Evolutionary conservation across 2,113 vertebrate species (phyloP).

Genomic region (Promerops cafer): DNA sequence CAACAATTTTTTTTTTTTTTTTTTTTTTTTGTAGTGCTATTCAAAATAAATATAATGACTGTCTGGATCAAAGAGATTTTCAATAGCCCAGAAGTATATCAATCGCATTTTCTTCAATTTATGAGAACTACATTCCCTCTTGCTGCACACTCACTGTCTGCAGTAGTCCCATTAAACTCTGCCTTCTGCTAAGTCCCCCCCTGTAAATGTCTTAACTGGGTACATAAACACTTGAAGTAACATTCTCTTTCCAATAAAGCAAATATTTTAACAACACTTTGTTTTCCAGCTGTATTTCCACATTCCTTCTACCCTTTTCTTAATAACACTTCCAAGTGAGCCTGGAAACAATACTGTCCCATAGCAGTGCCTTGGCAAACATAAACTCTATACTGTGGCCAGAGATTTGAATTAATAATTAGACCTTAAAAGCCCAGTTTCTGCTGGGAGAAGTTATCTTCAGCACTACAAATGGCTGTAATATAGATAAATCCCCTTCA

Average conservation of each 20-base stretch:
- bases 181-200: not conserved
- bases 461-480: too few relatives aligned
- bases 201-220: not conserved
- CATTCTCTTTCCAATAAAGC: not conserved
- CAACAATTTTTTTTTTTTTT: not conserved
- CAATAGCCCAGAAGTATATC: not conserved
- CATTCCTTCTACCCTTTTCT: not conserved
- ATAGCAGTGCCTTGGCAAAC: not conserved
- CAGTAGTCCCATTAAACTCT: not conserved
- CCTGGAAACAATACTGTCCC: not conserved
- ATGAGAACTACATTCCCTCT: not conserved
- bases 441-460: not conserved
- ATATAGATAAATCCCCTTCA: not conserved
- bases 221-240: not conserved
- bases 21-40: not conserved
- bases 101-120: not conserved
- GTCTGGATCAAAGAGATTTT: not conserved
- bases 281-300: not conserved
- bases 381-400: not conserved
- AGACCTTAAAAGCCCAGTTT: not conserved
- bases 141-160: not conserved
- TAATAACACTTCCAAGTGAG: not conserved
- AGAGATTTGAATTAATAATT: not conserved
- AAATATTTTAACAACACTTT: not conserved
- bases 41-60: not conserved